A percentile compares a stretch with the other conserved stretches of the same genome.
phyloP scores from a whole-genome alignment of 2,888 invertebrate genomes.

The Eulithis prunata region DNA sequence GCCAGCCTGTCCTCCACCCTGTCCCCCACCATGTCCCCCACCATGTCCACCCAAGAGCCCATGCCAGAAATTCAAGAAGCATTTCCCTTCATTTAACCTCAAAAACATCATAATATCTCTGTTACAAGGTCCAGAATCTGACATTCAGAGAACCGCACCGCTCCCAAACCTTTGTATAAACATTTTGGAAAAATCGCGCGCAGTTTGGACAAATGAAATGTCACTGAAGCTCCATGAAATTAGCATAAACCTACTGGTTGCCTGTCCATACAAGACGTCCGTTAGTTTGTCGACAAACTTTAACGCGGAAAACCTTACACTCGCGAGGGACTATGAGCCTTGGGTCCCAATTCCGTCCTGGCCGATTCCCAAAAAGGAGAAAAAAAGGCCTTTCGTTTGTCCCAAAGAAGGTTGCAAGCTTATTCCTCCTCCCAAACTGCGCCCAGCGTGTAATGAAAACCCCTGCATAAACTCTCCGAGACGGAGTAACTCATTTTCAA shows the following conservation, averaged over 20 bases:
- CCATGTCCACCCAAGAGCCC: slow-evolving; percentile 39
- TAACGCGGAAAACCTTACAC: slow-evolving; percentile 32
- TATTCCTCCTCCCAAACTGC: slow-evolving; percentile 45
- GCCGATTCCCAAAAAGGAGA: slow-evolving; percentile 52
- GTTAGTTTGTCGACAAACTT: slow-evolving; percentile 12
- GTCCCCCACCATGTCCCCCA: slow-evolving; percentile 39
- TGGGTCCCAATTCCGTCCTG: slow-evolving; percentile 73
- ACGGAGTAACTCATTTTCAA: slow-evolving; percentile 45
- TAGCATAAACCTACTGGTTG: slow-evolving; percentile 26
- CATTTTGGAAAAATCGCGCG: slow-evolving; percentile 10
- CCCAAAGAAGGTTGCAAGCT: slow-evolving; percentile 63
- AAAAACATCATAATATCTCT: slow-evolving; percentile 22
- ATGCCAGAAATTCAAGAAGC: slow-evolving; percentile 40
- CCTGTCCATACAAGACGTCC: background rate
- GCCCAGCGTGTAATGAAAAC: slow-evolving; percentile 48
- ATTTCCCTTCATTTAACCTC: slow-evolving; percentile 21
- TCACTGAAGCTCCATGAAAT: slow-evolving; percentile 32
- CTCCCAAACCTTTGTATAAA: background rate
- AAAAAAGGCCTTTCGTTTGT: slow-evolving; percentile 48
- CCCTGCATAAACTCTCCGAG: slow-evolving; percentile 59
- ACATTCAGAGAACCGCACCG: background rate
- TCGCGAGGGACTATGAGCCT: slow-evolving; percentile 60
- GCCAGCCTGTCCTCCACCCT: slow-evolving; percentile 39
- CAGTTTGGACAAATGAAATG: slow-evolving; percentile 35
- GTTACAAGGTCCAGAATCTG: slow-evolving; percentile 6